Percentiles rank a stretch among this genome's conserved stretches.
These are phyloP conservation scores for Bradypodion ventrale DNA, from an alignment of 2,797 vertebrate species.

Conservation along the genomic window DNA sequence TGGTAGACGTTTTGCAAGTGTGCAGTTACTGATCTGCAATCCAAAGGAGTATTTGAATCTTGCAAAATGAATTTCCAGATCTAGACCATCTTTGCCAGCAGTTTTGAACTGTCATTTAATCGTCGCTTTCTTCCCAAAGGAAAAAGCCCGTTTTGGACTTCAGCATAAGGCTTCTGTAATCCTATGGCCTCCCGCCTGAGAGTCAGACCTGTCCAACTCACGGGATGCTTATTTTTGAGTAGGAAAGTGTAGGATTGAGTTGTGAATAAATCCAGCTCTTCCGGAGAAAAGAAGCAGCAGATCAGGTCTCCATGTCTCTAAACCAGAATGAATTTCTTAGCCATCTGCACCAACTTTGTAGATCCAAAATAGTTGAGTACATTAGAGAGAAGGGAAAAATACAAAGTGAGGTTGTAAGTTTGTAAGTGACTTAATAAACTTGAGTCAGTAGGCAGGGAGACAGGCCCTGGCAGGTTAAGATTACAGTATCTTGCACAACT, in stretches of 20 bases:
- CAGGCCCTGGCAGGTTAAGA: slow-evolving; percentile 14
- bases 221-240: neutral
- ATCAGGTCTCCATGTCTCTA: neutral
- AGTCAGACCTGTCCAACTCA: neutral
- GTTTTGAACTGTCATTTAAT: neutral
- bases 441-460: neutral
- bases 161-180: neutral
- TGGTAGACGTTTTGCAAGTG: neutral
- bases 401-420: neutral
- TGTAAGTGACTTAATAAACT: neutral
- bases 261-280: neutral
- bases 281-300: no score
- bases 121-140: neutral
- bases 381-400: neutral
- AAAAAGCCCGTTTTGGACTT: no score
- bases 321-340: neutral
- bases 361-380: neutral
- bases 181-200: neutral
- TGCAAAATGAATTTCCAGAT: no score
- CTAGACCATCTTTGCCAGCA: no score
- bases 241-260: neutral
- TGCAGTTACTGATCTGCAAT: neutral
- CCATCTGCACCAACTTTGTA: neutral
- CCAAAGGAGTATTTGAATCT: neutral
- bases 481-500: slow-evolving; percentile 10